phyloP scores from a whole-genome alignment of 2,888 invertebrate genomes.

The Melanostoma scalare region DNA sequence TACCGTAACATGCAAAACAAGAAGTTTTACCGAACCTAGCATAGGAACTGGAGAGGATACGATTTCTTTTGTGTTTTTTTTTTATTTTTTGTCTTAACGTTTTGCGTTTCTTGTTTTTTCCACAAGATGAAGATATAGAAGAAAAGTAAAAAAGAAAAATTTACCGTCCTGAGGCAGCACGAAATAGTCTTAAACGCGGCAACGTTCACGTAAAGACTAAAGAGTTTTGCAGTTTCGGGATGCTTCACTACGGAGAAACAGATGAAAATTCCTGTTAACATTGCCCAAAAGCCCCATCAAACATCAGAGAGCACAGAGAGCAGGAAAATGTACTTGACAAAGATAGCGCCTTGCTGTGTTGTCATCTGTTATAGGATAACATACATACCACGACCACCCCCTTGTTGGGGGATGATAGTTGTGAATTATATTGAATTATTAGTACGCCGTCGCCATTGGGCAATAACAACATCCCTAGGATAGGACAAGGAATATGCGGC shows the following conservation, averaged over 20 bases:
- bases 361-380: conserved; percentile 22
- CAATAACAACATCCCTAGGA: conserved; percentile 58
- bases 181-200: conserved; percentile 50
- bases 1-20: conserved; percentile 32
- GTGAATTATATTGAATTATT: conserved; percentile 55
- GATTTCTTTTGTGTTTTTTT: background rate
- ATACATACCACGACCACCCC: conserved; percentile 18
- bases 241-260: conserved; percentile 55
- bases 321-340: conserved; percentile 32
- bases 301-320: conserved; percentile 63
- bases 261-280: conserved; percentile 53
- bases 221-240: conserved; percentile 44
- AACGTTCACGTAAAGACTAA: conserved; percentile 71
- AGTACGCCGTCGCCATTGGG: conserved; percentile 69
- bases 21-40: conserved; percentile 35
- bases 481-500: conserved; percentile 30
- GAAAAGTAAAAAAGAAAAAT: conserved; percentile 5
- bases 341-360: conserved; percentile 37
- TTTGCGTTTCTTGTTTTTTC: conserved; percentile 13
- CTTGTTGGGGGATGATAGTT: conserved; percentile 18
- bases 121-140: conserved; percentile 9
- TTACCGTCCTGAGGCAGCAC: conserved; percentile 19
- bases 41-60: conserved; percentile 7
- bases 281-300: conserved; percentile 44
- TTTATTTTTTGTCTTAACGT: conserved; percentile 2